Conservation (phyloP, 64 coral and sea anemone genomes). For the Platygyra sinensis region DNA sequence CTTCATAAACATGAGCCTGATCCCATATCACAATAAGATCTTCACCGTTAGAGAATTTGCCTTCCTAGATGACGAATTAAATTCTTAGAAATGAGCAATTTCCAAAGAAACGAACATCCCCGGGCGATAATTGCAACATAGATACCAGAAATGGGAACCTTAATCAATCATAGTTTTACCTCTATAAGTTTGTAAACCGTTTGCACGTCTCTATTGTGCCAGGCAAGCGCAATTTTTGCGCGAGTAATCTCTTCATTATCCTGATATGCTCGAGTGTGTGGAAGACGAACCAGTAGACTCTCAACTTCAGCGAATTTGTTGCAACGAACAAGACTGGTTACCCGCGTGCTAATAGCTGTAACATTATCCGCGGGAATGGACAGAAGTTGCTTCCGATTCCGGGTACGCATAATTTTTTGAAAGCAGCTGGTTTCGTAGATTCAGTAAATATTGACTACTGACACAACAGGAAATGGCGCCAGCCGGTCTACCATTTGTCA, state of each 20-base stretch:
- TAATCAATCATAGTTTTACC: not conserved
- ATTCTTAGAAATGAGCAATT: not conserved
- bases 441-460: no score
- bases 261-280: not conserved
- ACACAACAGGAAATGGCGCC: no score
- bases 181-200: slow-evolving; percentile 22
- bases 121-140: not conserved
- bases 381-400: not conserved
- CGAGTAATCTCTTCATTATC: slow-evolving; percentile 20
- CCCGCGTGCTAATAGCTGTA: not conserved
- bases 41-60: slow-evolving; percentile 10
- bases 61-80: not conserved
- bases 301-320: slow-evolving; percentile 18
- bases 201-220: slow-evolving; percentile 26
- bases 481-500: not conserved
- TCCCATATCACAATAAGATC: slow-evolving; percentile 42
- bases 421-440: no score
- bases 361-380: not conserved
- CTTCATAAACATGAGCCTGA: slow-evolving; percentile 17
- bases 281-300: not conserved
- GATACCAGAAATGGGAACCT: no score
- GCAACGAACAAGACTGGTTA: not conserved
- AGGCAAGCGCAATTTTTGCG: slow-evolving; percentile 15
- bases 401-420: no score
- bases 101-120: not conserved